Percentiles rank a stretch among this genome's conserved stretches.
Conservation (phyloP, 2,797 vertebrate genomes). For the Sus cebifrons region DNA sequence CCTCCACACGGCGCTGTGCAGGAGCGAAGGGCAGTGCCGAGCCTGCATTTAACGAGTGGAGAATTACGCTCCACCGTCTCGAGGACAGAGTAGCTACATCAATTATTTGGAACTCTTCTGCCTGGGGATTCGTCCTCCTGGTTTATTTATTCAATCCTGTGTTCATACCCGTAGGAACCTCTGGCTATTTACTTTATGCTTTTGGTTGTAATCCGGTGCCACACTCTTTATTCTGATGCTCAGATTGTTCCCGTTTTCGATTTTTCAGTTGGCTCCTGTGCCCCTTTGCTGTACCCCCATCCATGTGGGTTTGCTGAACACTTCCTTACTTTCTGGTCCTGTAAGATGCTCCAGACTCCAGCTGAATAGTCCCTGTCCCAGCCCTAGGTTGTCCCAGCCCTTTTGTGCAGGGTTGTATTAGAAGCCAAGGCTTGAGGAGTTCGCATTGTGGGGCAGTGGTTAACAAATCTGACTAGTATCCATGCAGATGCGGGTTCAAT, state of each 20-base stretch:
- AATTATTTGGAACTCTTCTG: not conserved
- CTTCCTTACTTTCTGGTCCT: not conserved
- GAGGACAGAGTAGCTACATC: not conserved
- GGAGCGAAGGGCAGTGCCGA: rapidly evolving
- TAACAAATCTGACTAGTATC: too few relatives aligned
- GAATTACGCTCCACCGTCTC: not conserved
- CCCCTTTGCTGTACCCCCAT: not conserved
- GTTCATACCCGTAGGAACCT: rapidly evolving
- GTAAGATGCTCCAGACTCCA: not conserved
- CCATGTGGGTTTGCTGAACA: not conserved
- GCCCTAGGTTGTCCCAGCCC: not conserved
- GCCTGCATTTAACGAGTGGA: not conserved
- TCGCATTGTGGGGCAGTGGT: too few relatives aligned
- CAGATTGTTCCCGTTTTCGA: not conserved
- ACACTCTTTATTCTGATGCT: not conserved
- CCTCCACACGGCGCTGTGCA: rapidly evolving
- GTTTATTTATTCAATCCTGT: rapidly evolving
- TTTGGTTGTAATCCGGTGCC: not conserved
- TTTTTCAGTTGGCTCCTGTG: not conserved
- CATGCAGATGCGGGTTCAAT: too few relatives aligned
- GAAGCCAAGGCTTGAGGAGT: not conserved
- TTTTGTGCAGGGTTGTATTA: not conserved
- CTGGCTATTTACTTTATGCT: too few relatives aligned
- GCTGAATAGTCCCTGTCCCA: not conserved
- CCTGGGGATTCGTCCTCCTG: not conserved